These are phyloP conservation scores for Rhyacichthys aspro DNA, from an alignment of 2,797 vertebrate species.

Conservation along the genomic window DNA sequence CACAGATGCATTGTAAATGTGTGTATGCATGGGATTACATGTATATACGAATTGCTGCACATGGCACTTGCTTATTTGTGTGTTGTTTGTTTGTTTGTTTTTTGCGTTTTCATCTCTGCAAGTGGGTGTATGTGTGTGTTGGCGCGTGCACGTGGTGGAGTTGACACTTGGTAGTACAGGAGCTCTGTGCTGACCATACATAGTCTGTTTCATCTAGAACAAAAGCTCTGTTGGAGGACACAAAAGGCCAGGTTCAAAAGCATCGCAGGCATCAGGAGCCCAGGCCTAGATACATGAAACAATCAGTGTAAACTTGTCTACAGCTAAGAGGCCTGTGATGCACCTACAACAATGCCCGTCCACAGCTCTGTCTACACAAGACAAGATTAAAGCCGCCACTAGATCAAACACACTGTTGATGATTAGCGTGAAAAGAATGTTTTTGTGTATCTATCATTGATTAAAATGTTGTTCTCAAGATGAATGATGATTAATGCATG, in stretches of 20 bases:
- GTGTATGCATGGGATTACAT: slow-evolving; percentile 40
- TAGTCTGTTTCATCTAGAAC: slow-evolving; percentile 87
- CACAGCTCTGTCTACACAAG: slow-evolving; percentile 44
- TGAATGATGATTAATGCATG: slow-evolving; percentile 48
- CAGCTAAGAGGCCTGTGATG: slow-evolving; percentile 70
- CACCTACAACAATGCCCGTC: slow-evolving; percentile 65
- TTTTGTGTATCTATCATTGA: slow-evolving; percentile 57
- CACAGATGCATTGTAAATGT: slow-evolving; percentile 34
- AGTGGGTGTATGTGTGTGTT: slow-evolving; percentile 30
- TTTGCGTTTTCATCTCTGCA: slow-evolving; percentile 45
- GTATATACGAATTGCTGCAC: not conserved
- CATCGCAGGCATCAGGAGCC: slow-evolving; percentile 66
- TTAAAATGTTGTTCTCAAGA: slow-evolving; percentile 54
- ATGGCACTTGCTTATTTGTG: slow-evolving; percentile 22
- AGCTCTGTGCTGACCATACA: slow-evolving; percentile 77
- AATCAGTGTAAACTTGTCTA: slow-evolving; percentile 81
- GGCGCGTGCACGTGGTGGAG: slow-evolving; percentile 23
- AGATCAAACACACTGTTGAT: slow-evolving; percentile 62
- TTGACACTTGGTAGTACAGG: slow-evolving; percentile 71
- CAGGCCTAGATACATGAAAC: slow-evolving; percentile 79
- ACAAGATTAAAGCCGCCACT: slow-evolving; percentile 57
- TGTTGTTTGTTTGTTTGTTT: slow-evolving; percentile 37
- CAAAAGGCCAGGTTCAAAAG: slow-evolving; percentile 83
- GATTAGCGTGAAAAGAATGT: slow-evolving; percentile 60
- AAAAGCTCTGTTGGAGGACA: slow-evolving; percentile 82